Base-by-base conservation (phyloP, 2,888 invertebrate genomes). In the Halictus ligatus region DNA sequence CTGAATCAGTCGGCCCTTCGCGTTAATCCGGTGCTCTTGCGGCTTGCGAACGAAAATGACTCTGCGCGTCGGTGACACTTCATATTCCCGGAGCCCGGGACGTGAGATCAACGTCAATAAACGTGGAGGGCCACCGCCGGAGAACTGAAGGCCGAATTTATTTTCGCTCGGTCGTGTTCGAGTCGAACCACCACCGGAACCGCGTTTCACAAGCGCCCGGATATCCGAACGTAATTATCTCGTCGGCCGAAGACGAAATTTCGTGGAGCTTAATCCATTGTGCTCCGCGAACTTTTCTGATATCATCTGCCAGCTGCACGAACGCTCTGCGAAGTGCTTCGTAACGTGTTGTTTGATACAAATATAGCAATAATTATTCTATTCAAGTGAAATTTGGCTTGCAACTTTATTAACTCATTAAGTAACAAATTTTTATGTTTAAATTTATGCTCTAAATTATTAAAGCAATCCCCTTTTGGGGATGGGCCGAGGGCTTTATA, bases 61-160 rank as follows among this genome's bases (percentile, higher is more conserved):
- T 25, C 58, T 43, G n/a, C 7, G 54, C 40, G 25, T 10, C 25
- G 40, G 25, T 50, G 73, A 73, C 50, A 73, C 40, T 50, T 43
- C 54, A 69, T 54, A 29, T 40, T 18, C 69, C 18, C 69, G 29
- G 40, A 13, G 25, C 18, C 25, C 69, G 48, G 69, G 40, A 78
- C 77, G 69, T 78, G 69, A 78, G 77, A 78, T 54, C 50, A 78
- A 78, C 69, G 67, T 78, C 69, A 69, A 78, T 78, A 69, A n/a
- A 69, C 40, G 69, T 25, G 1, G 15, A 25, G 40, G 25, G 25
- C 46, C 46, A 67, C 67, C 18, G 4, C 21, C 40, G 4, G 69
- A 40, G 1, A 40, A 60, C 25, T 25, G 29, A 25, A 29, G 29
- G 6, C 25, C 25, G 15, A 60, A 60, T 60, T 60, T 60, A 60